Base-by-base conservation (phyloP, 1,140 invertebrate species). In the Drosophila willistoni region DNA sequence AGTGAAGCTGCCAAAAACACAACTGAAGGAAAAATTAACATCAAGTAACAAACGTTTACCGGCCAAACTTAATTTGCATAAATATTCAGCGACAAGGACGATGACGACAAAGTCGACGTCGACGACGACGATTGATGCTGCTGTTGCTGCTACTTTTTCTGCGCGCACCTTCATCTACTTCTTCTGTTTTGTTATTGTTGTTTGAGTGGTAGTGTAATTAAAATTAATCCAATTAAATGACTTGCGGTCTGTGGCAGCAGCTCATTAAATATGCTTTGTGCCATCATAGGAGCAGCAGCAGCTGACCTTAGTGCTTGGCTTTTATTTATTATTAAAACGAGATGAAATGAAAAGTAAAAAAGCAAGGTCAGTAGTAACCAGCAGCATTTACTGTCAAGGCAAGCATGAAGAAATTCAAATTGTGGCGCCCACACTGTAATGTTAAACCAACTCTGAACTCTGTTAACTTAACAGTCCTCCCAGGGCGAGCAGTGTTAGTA, bases 161-260 rank as follows among this genome's bases (percentile, higher is more conserved):
- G 44, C 17, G 44, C 17, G 44, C 19, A 7, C 44, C 44, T 19
- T 22, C 44, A 22, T 51, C 17, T 51, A 12, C 44, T 51, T 51
- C 44, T 22, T 51, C 17, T 51, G 17, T 22, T 51, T 51, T 14
- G 10, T 51, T 51, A 51, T 51, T 51, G 44, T 72, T 70, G 59
- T 64, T 70, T 65, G 77, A 87, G 63, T 82, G 76, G 65, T 39
- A 51, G 79, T 67, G 67, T 86, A 82, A 86, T 87, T 87, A 82
- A 79, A 82, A 79, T 73, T 68, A 73, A 87, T 79, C 83, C 82
- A 86, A 82, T 86, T 86, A 82, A 79, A 73, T 66, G 69, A 79
- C 83, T 73, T 76, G 76, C 71, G 86, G 75, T 69, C 69, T 55
- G 44, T 42, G 70, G 60, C 41, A 64, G 61, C 67, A 71, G 25